These are phyloP conservation scores for Drosophila anomelani DNA, from an alignment of 2,888 invertebrate species.

Conservation along the genomic window DNA sequence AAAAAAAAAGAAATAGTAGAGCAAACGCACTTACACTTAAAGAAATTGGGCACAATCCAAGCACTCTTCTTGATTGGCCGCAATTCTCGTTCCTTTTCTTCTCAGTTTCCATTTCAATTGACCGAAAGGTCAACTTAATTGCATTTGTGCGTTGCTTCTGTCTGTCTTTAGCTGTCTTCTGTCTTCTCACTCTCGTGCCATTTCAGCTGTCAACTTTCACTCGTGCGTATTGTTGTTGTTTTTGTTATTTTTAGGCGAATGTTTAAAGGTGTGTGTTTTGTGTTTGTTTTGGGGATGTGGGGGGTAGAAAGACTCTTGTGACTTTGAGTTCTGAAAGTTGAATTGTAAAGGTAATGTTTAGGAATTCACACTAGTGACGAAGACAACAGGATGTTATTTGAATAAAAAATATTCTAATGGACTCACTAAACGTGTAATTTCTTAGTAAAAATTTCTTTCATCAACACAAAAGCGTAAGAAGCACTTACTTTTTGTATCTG, in stretches of 20 bases:
- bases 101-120: conserved; percentile 60
- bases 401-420: neutral
- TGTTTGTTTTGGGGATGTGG: neutral
- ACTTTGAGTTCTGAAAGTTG: neutral
- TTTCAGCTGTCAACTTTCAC: conserved; percentile 42
- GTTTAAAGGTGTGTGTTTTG: conserved; percentile 10
- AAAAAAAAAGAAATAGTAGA: neutral
- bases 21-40: conserved; percentile 9
- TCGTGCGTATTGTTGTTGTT: conserved; percentile 28
- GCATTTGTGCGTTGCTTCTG: conserved; percentile 46
- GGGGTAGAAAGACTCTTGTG: neutral
- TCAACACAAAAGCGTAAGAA: neutral
- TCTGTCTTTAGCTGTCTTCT: conserved; percentile 1
- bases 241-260: conserved; percentile 29
- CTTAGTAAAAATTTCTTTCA: neutral
- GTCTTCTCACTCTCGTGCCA: conserved; percentile 8
- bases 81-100: conserved; percentile 16
- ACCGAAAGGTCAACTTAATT: conserved; percentile 73
- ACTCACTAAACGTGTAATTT: neutral
- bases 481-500: neutral
- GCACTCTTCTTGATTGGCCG: conserved; percentile 37
- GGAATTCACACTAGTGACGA: conserved; percentile 26
- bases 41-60: conserved; percentile 39
- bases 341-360: conserved; percentile 37
- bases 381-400: neutral